phyloP scores from a whole-genome alignment of 2,797 vertebrate genomes.

The Xiphophorus birchmanni region DNA sequence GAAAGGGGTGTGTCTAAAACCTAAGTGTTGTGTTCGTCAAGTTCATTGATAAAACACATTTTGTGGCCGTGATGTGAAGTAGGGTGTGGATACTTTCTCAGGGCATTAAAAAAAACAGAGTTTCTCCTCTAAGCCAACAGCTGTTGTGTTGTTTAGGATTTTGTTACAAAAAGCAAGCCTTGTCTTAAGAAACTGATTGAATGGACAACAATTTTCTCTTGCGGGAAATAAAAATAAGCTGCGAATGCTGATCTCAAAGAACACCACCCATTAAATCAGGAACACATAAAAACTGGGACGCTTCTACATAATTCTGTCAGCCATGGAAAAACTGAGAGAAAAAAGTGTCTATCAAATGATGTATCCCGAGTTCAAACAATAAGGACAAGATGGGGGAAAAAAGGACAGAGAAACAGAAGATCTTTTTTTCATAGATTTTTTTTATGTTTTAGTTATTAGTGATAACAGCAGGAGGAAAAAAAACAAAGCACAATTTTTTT shows the following conservation, averaged over 20 bases:
- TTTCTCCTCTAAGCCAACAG: background rate
- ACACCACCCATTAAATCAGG: conserved; percentile 35
- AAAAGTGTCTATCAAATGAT: conserved; percentile 14
- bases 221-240: conserved; percentile 39
- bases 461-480: conserved; percentile 75
- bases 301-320: conserved; percentile 21
- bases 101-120: background rate
- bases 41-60: background rate
- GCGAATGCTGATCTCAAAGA: conserved; percentile 46
- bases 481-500: conserved; percentile 65
- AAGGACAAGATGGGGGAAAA: conserved; percentile 27
- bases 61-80: background rate
- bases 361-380: background rate
- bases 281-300: conserved; percentile 6
- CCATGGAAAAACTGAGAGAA: background rate
- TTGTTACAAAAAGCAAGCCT: background rate
- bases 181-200: conserved; percentile 4
- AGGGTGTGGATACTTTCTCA: background rate
- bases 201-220: conserved; percentile 44
- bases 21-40: no score
- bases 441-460: conserved; percentile 82
- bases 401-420: conserved; percentile 57
- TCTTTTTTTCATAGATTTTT: conserved; percentile 62
- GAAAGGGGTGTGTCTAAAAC: no score
- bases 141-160: background rate